Evolutionary conservation across 2,113 vertebrate species (phyloP).

Genomic region (Anser cygnoides): DNA sequence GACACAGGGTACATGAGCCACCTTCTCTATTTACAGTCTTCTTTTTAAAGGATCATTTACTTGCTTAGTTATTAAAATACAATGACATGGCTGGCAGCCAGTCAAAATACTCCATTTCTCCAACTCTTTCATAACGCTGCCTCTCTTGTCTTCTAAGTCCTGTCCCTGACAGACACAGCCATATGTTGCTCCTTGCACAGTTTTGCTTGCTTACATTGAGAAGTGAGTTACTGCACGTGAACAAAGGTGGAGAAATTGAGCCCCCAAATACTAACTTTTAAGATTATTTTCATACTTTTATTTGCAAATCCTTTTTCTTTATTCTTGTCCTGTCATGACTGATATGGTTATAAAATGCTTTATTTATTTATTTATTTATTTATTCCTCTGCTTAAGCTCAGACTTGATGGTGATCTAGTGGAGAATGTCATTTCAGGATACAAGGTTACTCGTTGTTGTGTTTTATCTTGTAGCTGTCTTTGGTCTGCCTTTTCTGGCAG

Average conservation of each 20-base stretch:
- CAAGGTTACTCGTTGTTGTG: not conserved
- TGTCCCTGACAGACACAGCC: not conserved
- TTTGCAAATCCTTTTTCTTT: not conserved
- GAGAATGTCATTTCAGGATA: not conserved
- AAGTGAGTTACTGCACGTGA: rapidly evolving
- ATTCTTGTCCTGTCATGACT: rapidly evolving
- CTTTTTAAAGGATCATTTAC: not conserved
- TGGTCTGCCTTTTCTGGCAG: not conserved
- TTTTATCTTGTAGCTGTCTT: not conserved
- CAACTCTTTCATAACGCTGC: not conserved
- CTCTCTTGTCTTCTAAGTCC: not conserved
- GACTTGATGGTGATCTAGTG: not conserved
- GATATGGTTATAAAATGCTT: not conserved
- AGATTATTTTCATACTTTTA: not conserved
- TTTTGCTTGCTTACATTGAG: rapidly evolving
- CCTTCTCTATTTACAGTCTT: not conserved
- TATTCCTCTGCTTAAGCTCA: not conserved
- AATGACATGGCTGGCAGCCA: not conserved
- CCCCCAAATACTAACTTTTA: not conserved
- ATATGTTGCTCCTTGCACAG: rapidly evolving
- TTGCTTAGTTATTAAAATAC: not conserved
- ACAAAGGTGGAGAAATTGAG: not conserved
- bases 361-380: too few species aligned
- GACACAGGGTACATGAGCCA: not conserved
- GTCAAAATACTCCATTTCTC: not conserved